Base-by-base conservation (phyloP, 1,140 invertebrate genomes). In the Aphelinus atriplicis region DNA sequence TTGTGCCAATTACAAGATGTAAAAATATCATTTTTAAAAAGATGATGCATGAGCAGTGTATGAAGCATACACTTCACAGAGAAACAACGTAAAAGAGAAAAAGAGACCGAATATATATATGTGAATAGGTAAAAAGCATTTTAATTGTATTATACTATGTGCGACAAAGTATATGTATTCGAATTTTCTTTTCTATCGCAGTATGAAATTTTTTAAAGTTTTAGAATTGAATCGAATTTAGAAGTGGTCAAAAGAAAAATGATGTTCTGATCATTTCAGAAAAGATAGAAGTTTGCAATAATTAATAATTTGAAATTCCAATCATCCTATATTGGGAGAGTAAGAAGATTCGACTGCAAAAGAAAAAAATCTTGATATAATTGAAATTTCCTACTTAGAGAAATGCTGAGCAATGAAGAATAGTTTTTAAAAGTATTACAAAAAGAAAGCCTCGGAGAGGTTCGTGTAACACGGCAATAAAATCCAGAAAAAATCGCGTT, bases 381-480 rank as follows among this genome's bases (percentile, higher is more conserved):
- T 26, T 26, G 26, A 26, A 26, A 26, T 26, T 26, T 26, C 26
- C 26, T 26, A 26, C 26, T 26, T 26, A 26, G 26, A 45, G 58
- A 60, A 45, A 60, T 45, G 58, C n/a, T 60, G 26, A 3, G 7
- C 9, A 7, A 26, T 45, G 9, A 26, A 42, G 47, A 50, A 26
- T 46, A 43, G 7, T 6, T 42, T 65, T 51, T 3, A 65, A 65
- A 73, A 66, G 64, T 73, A 73, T 73, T 73, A 73, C 48, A 67
- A 56, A 55, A 50, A 57, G 79, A 83, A 83, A 79, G 80, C 79
- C 80, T 79, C 79, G 68, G 78, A 81, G 80, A 82, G 81, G 80
- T 81, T 82, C 80, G 79, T 84, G 79, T 83, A 85, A 80, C 79
- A 81, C 79, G 83, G 81, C 82, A 85, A 85, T 84, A 84, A 82